Evolutionary conservation across 1,140 invertebrate species (phyloP).

Genomic region (Heliconius hewitsoni): DNA sequence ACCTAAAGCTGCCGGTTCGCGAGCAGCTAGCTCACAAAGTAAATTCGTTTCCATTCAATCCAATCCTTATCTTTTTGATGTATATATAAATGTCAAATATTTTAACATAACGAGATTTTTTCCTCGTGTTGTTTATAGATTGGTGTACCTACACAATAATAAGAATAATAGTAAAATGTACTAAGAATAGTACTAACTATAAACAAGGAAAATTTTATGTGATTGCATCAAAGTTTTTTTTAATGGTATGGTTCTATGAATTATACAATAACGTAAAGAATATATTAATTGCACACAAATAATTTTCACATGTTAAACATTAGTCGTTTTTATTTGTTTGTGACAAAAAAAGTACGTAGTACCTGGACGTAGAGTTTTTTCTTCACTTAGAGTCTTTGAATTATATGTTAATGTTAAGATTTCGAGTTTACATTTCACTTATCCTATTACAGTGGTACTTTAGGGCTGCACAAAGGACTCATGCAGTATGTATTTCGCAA

Average conservation of each 20-base stretch:
- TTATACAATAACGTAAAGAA: background rate
- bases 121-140: background rate
- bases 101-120: background rate
- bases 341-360: too few relatives aligned
- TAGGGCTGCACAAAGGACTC: conserved; percentile 27
- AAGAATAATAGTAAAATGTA: background rate
- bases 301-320: too few relatives aligned
- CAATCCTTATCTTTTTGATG: conserved; percentile 10
- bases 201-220: background rate
- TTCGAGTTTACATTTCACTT: background rate
- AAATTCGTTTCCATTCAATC: conserved; percentile 26
- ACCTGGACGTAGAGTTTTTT: too few relatives aligned
- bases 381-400: too few relatives aligned
- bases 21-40: conserved; percentile 24
- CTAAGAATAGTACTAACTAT: background rate
- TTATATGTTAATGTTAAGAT: background rate
- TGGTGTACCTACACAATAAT: background rate
- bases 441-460: conserved; percentile 25
- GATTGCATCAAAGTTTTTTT: background rate
- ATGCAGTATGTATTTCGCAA: conserved; percentile 32
- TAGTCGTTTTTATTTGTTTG: too few relatives aligned
- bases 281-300: background rate
- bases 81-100: background rate
- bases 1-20: conserved; percentile 27
- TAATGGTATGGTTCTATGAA: background rate